Percentiles rank a stretch among this genome's conserved stretches.
Conservation (phyloP, 2,797 vertebrate species). For the Sitta carolinensis region DNA sequence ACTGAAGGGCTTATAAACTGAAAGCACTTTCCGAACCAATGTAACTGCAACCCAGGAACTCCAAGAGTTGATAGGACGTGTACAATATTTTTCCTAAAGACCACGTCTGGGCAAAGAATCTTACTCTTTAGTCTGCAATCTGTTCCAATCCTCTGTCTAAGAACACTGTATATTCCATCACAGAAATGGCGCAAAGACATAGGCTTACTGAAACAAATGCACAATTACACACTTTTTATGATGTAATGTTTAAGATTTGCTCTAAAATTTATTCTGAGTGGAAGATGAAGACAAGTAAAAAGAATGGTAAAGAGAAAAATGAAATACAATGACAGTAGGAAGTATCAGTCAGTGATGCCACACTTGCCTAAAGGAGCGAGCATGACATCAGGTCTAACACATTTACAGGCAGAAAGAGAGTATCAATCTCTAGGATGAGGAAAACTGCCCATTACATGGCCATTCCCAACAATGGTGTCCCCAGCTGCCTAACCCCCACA, state of each 20-base stretch:
- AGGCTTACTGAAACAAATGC: background rate
- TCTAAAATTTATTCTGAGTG: background rate
- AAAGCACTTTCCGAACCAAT: background rate
- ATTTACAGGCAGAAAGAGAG: background rate
- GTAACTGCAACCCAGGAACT: background rate
- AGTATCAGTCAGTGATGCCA: background rate
- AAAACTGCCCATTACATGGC: background rate
- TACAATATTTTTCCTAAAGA: background rate
- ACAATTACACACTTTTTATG: background rate
- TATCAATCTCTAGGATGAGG: background rate
- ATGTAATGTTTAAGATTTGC: background rate
- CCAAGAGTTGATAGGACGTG: background rate
- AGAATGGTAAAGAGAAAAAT: background rate
- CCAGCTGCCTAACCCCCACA: background rate
- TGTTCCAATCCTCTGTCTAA: background rate
- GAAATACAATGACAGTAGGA: background rate
- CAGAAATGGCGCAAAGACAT: background rate
- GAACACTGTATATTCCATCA: background rate
- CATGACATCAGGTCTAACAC: background rate
- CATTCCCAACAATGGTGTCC: accelerated
- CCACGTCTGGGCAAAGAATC: background rate
- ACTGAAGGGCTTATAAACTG: background rate
- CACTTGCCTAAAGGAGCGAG: background rate
- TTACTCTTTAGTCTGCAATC: background rate
- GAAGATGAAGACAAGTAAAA: background rate